Base-by-base conservation (phyloP, 2,113 vertebrate species). In the Puntigrus tetrazona region DNA sequence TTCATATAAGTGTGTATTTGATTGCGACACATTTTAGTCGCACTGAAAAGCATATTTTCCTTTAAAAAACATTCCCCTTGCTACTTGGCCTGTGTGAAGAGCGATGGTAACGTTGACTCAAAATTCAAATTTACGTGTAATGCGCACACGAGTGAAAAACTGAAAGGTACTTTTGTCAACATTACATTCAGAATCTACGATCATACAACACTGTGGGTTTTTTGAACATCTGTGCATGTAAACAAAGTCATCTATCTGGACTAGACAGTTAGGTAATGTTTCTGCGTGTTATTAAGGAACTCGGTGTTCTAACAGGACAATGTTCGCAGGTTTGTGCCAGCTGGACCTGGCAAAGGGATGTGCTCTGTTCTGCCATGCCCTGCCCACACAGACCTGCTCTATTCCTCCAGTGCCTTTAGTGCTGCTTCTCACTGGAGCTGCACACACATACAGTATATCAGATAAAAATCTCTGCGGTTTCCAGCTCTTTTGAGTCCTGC, bases 401-500 rank as follows among this genome's bases (percentile, higher is more conserved):
- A 36, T 63, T 25, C 31, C 69, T 50, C 36, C 29, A 57, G 38
- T 84, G 10, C 50, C 22, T 25, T 25, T 65, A 77, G 27, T 50
- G 7, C 36, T 57, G n/a, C n/a, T 27, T 27, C 70, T 74, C 41
- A 27, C n/a, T 74, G 20, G 7, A 65, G 63, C 41, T 47, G 41
- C 55, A 43, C 43, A 55, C 55, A 55, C 38, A 31, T 70, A n/a
- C n/a, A n/a, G n/a, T n/a, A n/a, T 27, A 61, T 55, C 5, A 45
- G 63, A 85, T 72, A 50, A 73, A 85, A 59, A 73, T 80, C 76
- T 73, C 50, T 61, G 81, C 20, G n/a, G 74, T 43, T 55, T 73
- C 55, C 18, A 36, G 74, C 61, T 69, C 61, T 57, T 59, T 73
- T 80, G 78, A 67, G 41, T 34, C 20, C 76, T 29, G 67, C 52